phyloP scores from a whole-genome alignment of 2,888 invertebrate species.

The Phortica okadai region DNA sequence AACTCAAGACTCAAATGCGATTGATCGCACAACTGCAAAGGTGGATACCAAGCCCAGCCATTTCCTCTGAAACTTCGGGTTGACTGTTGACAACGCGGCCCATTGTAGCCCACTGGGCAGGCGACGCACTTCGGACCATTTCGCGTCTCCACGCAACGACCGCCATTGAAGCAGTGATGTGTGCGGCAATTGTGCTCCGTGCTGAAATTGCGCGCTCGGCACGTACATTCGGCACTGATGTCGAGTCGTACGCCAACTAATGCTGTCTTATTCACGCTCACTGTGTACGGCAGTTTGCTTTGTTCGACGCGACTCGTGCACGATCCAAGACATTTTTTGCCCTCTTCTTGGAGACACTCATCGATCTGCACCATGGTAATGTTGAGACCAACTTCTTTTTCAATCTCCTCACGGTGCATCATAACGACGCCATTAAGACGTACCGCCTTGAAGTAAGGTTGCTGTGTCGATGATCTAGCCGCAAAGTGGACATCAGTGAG shows the following conservation, averaged over 20 bases:
- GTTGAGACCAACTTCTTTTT: slow-evolving; percentile 92
- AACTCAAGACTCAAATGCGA: slow-evolving; percentile 97
- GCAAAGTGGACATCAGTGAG: slow-evolving; percentile 94
- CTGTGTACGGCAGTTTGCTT: slow-evolving; percentile 89
- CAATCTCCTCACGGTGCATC: slow-evolving; percentile 94
- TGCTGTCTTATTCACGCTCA: slow-evolving; percentile 97
- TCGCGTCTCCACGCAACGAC: slow-evolving; percentile 93
- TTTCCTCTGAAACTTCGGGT: slow-evolving; percentile 94
- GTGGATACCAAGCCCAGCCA: slow-evolving; percentile 98
- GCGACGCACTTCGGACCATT: slow-evolving; percentile 89
- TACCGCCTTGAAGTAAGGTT: slow-evolving; percentile 94
- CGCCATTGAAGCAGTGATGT: slow-evolving; percentile 95
- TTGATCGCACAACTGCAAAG: slow-evolving; percentile 95
- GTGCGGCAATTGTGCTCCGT: slow-evolving; percentile 91
- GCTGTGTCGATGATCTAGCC: slow-evolving; percentile 87
- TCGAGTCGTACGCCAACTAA: slow-evolving; percentile 96
- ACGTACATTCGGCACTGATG: slow-evolving; percentile 92
- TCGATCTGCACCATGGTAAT: slow-evolving; percentile 98
- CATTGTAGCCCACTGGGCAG: slow-evolving; percentile 94
- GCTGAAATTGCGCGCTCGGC: slow-evolving; percentile 92
- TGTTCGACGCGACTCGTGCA: slow-evolving; percentile 94
- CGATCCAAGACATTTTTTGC: slow-evolving; percentile 90
- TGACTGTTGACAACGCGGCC: slow-evolving; percentile 97
- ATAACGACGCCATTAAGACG: slow-evolving; percentile 94
- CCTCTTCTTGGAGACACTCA: slow-evolving; percentile 91